Conservation (phyloP, 2,797 vertebrate genomes). For the Lutjanus argentimaculatus region DNA sequence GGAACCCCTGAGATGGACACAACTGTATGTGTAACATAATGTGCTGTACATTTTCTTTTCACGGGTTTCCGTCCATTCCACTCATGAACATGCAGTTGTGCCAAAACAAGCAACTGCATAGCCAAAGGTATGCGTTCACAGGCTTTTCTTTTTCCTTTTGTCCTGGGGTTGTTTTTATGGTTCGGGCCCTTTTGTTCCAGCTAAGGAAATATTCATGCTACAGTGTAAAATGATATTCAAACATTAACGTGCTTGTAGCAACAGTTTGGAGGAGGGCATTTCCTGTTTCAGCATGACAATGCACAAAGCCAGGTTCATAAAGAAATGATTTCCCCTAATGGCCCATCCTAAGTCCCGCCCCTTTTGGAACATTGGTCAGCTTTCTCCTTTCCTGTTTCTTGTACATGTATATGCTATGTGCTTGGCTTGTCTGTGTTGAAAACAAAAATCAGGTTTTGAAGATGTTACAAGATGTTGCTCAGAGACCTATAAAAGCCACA, state of each 20-base stretch:
- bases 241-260: neutral
- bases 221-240: neutral
- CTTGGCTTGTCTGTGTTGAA: too few species aligned
- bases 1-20: slow-evolving; percentile 25
- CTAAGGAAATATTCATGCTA: neutral
- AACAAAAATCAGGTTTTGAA: too few species aligned
- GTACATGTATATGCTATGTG: too few species aligned
- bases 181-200: neutral
- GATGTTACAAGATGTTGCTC: too few species aligned
- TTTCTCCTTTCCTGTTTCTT: too few species aligned
- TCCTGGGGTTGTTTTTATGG: slow-evolving; percentile 1
- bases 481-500: too few species aligned
- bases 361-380: too few species aligned
- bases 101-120: slow-evolving; percentile 37
- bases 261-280: neutral
- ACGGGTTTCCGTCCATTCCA: slow-evolving; percentile 7
- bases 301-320: neutral
- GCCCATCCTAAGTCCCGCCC: too few species aligned
- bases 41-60: neutral
- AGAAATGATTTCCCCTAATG: neutral
- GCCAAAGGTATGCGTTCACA: neutral
- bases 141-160: neutral
- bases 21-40: slow-evolving; percentile 1
- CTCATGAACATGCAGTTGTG: neutral
- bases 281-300: neutral